phyloP scores from a whole-genome alignment of 53 echinoderm and acorn worm genomes.

The Echinometra lucunter region DNA sequence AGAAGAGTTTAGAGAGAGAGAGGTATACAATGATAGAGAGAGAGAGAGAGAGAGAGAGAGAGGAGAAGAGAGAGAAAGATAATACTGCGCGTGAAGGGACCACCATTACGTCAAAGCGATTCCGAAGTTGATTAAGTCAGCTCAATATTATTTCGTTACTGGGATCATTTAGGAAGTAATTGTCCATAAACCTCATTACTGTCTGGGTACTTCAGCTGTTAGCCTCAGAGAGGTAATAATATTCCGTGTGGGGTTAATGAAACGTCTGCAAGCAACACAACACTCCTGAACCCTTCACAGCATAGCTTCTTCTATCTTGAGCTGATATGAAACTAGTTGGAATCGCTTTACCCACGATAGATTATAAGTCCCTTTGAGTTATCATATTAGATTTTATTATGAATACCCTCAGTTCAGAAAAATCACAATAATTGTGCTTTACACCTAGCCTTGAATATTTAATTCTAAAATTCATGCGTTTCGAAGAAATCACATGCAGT shows the following conservation, averaged over 20 bases:
- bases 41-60: neutral
- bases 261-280: neutral
- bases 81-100: neutral
- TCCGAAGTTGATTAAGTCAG: slow-evolving; percentile 28
- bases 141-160: slow-evolving; percentile 37
- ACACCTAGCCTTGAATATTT: too few species aligned
- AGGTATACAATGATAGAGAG: too few species aligned
- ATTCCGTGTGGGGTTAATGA: neutral
- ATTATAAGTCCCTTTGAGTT: too few species aligned
- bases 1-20: neutral
- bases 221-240: neutral
- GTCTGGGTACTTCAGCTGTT: slow-evolving; percentile 13
- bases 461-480: too few species aligned
- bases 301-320: neutral
- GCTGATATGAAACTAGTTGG: neutral
- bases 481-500: too few species aligned
- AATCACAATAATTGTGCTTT: too few species aligned
- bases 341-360: too few species aligned
- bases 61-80: neutral
- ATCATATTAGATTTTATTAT: too few species aligned
- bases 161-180: slow-evolving; percentile 46
- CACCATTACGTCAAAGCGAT: slow-evolving; percentile 33
- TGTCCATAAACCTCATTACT: slow-evolving; percentile 53
- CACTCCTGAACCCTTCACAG: neutral
- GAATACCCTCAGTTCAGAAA: too few species aligned